These are phyloP conservation scores for Polydrusus tereticollis DNA, from an alignment of 2,888 invertebrate genomes.

Conservation along the genomic window DNA sequence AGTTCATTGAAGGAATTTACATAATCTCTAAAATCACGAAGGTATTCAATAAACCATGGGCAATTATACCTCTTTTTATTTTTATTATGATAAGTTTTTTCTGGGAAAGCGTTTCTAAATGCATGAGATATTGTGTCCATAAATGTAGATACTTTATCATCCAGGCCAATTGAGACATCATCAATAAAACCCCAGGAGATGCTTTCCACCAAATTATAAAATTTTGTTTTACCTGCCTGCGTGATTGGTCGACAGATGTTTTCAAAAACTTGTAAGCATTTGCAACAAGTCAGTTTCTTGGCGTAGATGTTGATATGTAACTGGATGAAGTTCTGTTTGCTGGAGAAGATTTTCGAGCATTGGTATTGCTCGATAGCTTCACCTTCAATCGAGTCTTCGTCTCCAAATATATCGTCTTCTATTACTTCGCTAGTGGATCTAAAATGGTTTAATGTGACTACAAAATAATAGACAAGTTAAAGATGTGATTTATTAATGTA, in stretches of 20 bases:
- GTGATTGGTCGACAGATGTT: constrained; percentile 58
- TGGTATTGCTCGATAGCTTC: constrained; percentile 55
- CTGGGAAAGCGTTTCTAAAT: no score
- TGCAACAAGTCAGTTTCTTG: constrained; percentile 61
- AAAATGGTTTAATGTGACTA: constrained; percentile 43
- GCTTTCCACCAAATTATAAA: no score
- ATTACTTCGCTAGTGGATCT: constrained; percentile 36
- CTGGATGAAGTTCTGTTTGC: constrained; percentile 60
- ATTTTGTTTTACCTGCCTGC: no score
- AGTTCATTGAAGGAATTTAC: no score
- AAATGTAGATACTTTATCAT: no score
- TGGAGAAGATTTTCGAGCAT: constrained; percentile 60
- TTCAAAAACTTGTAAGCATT: constrained; percentile 59
- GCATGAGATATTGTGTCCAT: no score
- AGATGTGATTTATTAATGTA: not conserved
- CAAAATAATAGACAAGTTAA: not conserved
- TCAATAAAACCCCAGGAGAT: no score
- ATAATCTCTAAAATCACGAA: no score
- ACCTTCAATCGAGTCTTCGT: constrained; percentile 19
- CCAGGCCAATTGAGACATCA: no score
- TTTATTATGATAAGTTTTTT: no score
- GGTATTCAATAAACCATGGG: no score
- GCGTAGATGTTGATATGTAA: constrained; percentile 62
- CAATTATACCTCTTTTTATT: no score
- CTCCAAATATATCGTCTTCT: constrained; percentile 34